Conservation (phyloP, 2,888 invertebrate species). For the Neria commutata region DNA sequence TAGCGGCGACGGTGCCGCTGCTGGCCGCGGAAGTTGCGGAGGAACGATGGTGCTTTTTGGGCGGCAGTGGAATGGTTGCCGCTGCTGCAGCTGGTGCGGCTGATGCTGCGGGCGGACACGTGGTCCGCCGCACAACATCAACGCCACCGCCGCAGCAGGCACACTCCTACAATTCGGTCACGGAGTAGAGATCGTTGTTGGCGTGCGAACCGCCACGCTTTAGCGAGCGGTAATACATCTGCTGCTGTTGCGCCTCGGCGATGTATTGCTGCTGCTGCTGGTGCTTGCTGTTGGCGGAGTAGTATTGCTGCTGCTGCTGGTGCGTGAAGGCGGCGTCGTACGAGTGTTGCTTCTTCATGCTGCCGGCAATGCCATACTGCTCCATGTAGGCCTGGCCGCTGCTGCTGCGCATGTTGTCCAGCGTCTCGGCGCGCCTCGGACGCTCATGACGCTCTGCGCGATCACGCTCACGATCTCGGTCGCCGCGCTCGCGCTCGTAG, state of each 20-base stretch:
- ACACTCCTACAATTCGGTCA: conserved; percentile 72
- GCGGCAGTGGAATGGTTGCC: conserved; percentile 43
- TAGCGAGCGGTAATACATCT: conserved; percentile 62
- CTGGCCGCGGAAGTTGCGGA: conserved; percentile 34
- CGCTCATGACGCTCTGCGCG: conserved; percentile 44
- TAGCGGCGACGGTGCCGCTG: conserved; percentile 19
- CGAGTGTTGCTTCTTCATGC: conserved; percentile 54
- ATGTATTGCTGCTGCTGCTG: conserved; percentile 42
- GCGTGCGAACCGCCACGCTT: conserved; percentile 62
- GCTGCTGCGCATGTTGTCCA: conserved; percentile 52
- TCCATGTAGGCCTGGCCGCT: conserved; percentile 48
- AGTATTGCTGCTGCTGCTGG: conserved; percentile 46
- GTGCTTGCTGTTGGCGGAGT: conserved; percentile 28
- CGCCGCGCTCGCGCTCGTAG: conserved; percentile 50
- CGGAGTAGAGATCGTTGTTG: conserved; percentile 72
- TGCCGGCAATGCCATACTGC: conserved; percentile 38
- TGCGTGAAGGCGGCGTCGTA: conserved; percentile 51
- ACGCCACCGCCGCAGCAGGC: conserved; percentile 63
- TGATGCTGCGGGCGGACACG: conserved; percentile 38
- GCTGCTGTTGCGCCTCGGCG: conserved; percentile 45
- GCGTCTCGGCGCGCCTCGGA: conserved; percentile 52
- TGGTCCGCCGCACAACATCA: conserved; percentile 58
- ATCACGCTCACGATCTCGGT: conserved; percentile 30
- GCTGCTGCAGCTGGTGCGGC: conserved; percentile 28
- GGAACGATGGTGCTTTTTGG: conserved; percentile 44